phyloP scores from a whole-genome alignment of 2,797 vertebrate species.

The Buphagus erythrorhynchus region DNA sequence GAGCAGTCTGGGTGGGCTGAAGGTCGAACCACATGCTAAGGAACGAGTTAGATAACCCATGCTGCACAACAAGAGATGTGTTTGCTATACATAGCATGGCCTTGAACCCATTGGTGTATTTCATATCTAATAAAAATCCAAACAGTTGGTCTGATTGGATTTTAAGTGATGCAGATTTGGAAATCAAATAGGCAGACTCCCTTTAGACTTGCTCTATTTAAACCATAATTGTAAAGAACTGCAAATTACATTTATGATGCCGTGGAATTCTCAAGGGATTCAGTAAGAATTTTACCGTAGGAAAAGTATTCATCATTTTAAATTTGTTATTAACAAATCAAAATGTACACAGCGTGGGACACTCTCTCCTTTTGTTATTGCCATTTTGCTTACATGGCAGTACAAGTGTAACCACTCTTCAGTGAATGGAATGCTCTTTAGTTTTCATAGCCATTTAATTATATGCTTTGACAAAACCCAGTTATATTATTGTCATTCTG shows the following conservation, averaged over 20 bases:
- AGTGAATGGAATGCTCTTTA: neutral
- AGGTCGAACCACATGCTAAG: constrained; percentile 36
- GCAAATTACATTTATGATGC: constrained; percentile 69
- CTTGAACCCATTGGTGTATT: constrained; percentile 67
- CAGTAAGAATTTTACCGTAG: constrained; percentile 36
- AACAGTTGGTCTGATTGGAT: constrained; percentile 83
- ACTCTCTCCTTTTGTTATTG: neutral
- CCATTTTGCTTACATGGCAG: neutral
- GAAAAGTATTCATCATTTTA: constrained; percentile 59
- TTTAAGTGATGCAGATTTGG: constrained; percentile 83
- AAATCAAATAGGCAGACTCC: constrained; percentile 81
- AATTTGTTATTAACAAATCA: constrained; percentile 54
- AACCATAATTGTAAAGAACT: constrained; percentile 74
- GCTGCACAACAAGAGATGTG: constrained; percentile 43
- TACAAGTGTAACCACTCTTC: constrained; percentile 13
- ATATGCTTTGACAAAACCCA: neutral
- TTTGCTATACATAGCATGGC: neutral
- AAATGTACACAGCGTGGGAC: neutral
- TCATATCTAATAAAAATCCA: constrained; percentile 76
- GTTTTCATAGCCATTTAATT: constrained; percentile 30
- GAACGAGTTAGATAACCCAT: constrained; percentile 4
- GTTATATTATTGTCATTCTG: neutral
- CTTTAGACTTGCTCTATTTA: constrained; percentile 77
- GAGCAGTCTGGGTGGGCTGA: constrained; percentile 58
- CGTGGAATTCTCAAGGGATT: constrained; percentile 47